phyloP scores from a whole-genome alignment of 2,888 invertebrate genomes.

The Chrysolina oricalcia region DNA sequence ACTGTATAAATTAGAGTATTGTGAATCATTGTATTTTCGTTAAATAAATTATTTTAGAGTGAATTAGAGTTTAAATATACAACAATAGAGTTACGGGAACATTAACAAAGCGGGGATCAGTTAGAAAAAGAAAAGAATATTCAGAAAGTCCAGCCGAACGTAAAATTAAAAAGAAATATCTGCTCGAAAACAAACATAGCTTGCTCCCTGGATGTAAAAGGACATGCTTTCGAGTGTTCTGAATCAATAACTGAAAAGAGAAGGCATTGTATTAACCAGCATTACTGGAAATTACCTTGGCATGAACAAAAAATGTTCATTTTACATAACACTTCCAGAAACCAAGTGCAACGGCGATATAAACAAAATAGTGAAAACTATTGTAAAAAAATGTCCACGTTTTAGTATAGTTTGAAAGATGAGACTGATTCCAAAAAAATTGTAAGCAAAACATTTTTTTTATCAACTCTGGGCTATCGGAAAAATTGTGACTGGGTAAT shows the following conservation, averaged over 20 bases:
- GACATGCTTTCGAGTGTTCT: constrained; percentile 6
- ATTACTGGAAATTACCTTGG: neutral
- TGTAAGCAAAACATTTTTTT: constrained; percentile 15
- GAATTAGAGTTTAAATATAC: too few species aligned
- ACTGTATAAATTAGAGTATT: too few species aligned
- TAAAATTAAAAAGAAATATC: neutral
- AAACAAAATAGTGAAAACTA: neutral
- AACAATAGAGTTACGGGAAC: neutral
- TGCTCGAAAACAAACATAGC: neutral
- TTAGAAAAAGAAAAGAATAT: neutral
- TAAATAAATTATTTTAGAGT: too few species aligned
- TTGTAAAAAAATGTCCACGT: constrained; percentile 1
- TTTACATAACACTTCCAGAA: neutral
- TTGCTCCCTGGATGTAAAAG: neutral
- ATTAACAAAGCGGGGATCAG: neutral
- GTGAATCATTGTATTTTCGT: too few species aligned
- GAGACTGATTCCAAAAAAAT: neutral
- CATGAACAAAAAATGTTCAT: constrained; percentile 2
- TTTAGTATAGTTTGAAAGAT: neutral
- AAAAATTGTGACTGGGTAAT: constrained; percentile 19
- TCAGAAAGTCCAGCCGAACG: neutral
- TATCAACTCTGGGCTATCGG: neutral
- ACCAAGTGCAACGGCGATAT: constrained; percentile 1
- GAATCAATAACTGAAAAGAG: neutral
- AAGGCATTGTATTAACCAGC: constrained; percentile 3